Evolutionary conservation across 2,888 invertebrate genomes (phyloP).

Genomic region (Agrypnus murinus): DNA sequence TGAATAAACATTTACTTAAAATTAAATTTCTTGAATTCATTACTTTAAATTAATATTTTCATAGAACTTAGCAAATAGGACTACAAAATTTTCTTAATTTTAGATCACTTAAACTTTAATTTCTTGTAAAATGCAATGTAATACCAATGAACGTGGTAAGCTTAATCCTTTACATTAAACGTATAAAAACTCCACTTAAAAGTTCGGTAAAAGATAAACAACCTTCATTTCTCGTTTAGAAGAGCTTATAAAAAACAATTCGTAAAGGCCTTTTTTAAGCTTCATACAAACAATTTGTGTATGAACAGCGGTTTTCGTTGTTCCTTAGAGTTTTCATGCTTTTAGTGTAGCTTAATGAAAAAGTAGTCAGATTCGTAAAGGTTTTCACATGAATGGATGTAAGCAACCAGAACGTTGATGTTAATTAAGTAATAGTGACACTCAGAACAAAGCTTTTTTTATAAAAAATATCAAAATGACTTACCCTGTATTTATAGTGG

Average conservation of each 20-base stretch:
- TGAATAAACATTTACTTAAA: too few relatives aligned
- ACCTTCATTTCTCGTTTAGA: neutral
- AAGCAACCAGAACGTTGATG: too few relatives aligned
- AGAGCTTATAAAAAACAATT: neutral
- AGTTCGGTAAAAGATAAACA: neutral
- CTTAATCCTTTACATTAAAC: too few relatives aligned
- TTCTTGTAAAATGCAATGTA: too few relatives aligned
- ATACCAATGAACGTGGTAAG: too few relatives aligned
- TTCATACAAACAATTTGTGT: neutral
- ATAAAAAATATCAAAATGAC: neutral
- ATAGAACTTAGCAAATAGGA: too few relatives aligned
- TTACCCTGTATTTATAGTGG: slow-evolving; percentile 63
- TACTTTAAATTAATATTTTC: too few relatives aligned
- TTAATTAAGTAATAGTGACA: too few relatives aligned
- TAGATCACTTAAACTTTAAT: too few relatives aligned
- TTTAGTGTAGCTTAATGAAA: neutral
- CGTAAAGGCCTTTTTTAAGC: neutral
- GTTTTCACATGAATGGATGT: neutral
- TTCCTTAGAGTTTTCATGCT: neutral
- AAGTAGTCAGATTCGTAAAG: neutral
- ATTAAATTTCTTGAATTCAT: too few relatives aligned
- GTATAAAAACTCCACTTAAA: too few relatives aligned
- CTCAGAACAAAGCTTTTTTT: neutral
- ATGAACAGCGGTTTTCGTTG: neutral
- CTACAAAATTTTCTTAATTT: too few relatives aligned